These are phyloP conservation scores for Isurus oxyrinchus DNA, from an alignment of 2,113 vertebrate genomes.

Conservation along the genomic window DNA sequence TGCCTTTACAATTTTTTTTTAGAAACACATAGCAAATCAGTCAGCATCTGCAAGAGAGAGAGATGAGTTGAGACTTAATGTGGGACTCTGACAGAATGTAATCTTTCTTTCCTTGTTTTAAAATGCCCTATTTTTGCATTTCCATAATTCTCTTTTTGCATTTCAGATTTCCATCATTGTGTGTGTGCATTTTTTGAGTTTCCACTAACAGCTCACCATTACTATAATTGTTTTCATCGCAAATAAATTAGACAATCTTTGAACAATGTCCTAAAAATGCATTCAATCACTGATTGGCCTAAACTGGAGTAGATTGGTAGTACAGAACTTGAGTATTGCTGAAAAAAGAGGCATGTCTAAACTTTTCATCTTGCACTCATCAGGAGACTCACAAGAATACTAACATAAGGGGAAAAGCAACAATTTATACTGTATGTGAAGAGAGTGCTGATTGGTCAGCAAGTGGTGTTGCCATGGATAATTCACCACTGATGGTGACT, in stretches of 20 bases:
- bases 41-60: slow-evolving; percentile 17
- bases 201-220: neutral
- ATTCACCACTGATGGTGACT: too few relatives aligned
- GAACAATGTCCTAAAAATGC: neutral
- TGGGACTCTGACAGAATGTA: neutral
- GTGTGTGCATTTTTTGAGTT: neutral
- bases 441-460: too few relatives aligned
- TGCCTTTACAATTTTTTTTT: neutral
- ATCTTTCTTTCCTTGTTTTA: neutral
- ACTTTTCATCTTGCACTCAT: too few relatives aligned
- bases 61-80: neutral
- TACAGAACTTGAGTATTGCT: too few relatives aligned
- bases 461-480: too few relatives aligned
- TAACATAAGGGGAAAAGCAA: too few relatives aligned
- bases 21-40: neutral
- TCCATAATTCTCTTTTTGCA: neutral
- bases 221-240: neutral
- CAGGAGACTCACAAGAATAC: too few relatives aligned
- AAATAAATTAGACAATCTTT: neutral
- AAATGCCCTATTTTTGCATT: neutral
- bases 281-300: neutral
- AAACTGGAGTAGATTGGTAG: neutral
- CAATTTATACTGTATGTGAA: too few relatives aligned
- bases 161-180: neutral
- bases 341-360: too few relatives aligned